A percentile compares a stretch with the other conserved stretches of the same genome.
Conservation (phyloP, 2,113 vertebrate genomes). For the Malaclemys terrapin region DNA sequence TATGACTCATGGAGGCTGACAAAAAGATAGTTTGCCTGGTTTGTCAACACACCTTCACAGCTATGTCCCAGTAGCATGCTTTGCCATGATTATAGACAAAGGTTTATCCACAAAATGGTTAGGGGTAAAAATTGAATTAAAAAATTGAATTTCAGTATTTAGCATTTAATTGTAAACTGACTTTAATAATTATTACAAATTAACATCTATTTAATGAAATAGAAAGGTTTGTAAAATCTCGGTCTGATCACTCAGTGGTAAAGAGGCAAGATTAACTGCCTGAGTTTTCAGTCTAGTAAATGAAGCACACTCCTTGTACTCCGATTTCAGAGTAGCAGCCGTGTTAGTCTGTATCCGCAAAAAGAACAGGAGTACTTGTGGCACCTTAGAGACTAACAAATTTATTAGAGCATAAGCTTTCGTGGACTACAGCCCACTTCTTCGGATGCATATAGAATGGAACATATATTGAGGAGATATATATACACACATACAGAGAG, state of each 20-base stretch:
- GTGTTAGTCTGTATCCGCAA: too few species aligned
- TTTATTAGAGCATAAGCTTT: too few species aligned
- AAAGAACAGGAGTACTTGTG: too few species aligned
- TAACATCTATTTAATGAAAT: neutral
- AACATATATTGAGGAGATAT: too few species aligned
- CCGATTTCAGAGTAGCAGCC: too few species aligned
- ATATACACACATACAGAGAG: too few species aligned
- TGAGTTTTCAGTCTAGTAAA: neutral
- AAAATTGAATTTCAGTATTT: accelerated
- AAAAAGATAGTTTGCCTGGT: neutral
- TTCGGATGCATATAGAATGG: too few species aligned
- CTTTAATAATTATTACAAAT: neutral
- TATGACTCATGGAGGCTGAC: neutral
- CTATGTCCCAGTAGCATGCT: neutral
- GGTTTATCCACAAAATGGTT: neutral
- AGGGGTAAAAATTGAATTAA: neutral
- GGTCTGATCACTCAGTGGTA: too few species aligned
- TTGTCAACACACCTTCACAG: neutral
- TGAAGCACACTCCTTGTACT: neutral
- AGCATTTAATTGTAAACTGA: accelerated
- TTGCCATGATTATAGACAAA: neutral
- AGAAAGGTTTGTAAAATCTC: neutral
- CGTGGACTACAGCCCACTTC: too few species aligned
- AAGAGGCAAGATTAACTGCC: neutral
- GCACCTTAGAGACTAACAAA: too few species aligned